These are phyloP conservation scores for Myripristis murdjan DNA, from an alignment of 2,797 vertebrate genomes.

Conservation along the genomic window DNA sequence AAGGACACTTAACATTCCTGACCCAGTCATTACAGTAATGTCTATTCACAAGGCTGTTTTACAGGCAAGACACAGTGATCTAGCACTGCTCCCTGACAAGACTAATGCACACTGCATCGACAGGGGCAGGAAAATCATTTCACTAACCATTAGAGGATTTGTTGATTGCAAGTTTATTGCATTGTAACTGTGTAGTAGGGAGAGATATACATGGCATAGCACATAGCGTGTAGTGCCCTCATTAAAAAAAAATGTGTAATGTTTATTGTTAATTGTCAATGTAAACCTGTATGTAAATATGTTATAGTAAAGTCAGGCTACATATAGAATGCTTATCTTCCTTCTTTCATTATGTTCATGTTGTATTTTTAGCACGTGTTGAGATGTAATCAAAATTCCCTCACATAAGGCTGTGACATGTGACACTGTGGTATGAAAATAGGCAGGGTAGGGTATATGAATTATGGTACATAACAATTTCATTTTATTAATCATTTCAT, in stretches of 20 bases:
- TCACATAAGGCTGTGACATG: too few species aligned
- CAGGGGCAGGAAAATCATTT: slow-evolving; percentile 60
- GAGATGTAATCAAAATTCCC: too few species aligned
- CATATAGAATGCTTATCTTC: background rate
- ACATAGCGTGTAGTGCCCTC: slow-evolving; percentile 2
- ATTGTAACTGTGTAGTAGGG: slow-evolving; percentile 43
- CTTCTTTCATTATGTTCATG: background rate
- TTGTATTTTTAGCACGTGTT: background rate
- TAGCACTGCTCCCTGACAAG: slow-evolving; percentile 39
- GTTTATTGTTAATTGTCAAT: background rate
- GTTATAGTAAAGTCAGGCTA: background rate
- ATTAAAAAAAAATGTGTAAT: slow-evolving; percentile 18
- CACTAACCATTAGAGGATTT: slow-evolving; percentile 58
- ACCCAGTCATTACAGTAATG: slow-evolving; percentile 57
- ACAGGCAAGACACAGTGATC: slow-evolving; percentile 31
- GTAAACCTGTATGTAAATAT: too few species aligned
- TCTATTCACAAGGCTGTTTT: slow-evolving; percentile 17
- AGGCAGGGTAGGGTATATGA: background rate
- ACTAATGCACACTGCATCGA: slow-evolving; percentile 69
- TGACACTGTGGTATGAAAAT: too few species aligned
- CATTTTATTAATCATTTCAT: background rate
- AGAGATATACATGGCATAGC: background rate
- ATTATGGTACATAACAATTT: background rate
- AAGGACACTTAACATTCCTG: slow-evolving; percentile 71
- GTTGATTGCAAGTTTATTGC: slow-evolving; percentile 62